Conservation (phyloP, 2,797 vertebrate genomes). For the Platyrinchus mystaceus region DNA sequence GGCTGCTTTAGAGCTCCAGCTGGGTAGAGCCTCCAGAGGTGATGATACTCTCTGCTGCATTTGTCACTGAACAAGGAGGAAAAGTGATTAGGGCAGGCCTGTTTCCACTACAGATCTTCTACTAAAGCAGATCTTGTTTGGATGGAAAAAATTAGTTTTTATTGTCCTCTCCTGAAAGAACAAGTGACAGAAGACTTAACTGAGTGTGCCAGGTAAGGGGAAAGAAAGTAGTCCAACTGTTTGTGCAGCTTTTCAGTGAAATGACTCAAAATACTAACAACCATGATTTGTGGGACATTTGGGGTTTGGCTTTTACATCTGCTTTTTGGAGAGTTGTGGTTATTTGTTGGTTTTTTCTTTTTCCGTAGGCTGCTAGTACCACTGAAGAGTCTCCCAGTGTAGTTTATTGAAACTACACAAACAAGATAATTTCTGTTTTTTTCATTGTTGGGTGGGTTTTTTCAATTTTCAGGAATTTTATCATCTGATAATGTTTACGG, state of each 20-base stretch:
- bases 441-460: background rate
- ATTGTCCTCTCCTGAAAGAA: background rate
- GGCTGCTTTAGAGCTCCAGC: background rate
- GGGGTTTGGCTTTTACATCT: background rate
- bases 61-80: background rate
- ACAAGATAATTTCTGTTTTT: background rate
- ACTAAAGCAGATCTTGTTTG: background rate
- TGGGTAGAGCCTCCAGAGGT: background rate
- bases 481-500: background rate
- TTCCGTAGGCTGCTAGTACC: background rate
- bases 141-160: background rate
- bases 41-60: background rate
- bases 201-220: background rate
- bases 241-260: background rate
- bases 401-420: background rate
- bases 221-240: background rate
- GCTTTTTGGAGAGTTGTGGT: background rate
- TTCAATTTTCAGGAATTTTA: background rate
- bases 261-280: background rate
- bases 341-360: accelerated
- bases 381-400: background rate
- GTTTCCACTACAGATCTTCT: background rate
- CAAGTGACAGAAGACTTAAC: background rate
- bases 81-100: background rate
- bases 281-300: background rate